Base-by-base conservation (phyloP, 2,888 invertebrate species). In the Epirrhoe alternata region DNA sequence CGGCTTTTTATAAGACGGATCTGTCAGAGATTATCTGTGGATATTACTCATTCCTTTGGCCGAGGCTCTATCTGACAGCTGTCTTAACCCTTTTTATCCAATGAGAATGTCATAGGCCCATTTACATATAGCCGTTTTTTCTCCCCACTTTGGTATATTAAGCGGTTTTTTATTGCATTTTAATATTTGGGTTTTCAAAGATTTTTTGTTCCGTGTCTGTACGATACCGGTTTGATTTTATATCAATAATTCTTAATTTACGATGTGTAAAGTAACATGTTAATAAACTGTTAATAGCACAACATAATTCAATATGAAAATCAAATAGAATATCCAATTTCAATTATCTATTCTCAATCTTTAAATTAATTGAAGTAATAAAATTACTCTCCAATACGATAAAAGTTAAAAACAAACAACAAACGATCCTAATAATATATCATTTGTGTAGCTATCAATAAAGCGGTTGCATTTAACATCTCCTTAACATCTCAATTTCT, bases 11-110 rank as follows among this genome's bases (percentile, higher is more conserved):
- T 88, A 89, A 90, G 89, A 90, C 86, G 90, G 83, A 90, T 90
- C 90, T 92, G 92, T 90, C 92, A 92, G 83, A 91, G 93, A 93
- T 93, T 90, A 92, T 93, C 92, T 91, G 73, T 68, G 76, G 74
- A 75, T 81, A 92, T 93, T 88, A 87, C 73, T 93, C 91, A 93
- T 90, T 90, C 87, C 88, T 89, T 90, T 90, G 87, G 84, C 85
- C 82, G 82, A 83, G 83, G 86, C 84, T 84, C 88, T 88, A 87
- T 90, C 87, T 92, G 90, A 91, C 92, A 92, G 92, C 88, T 89
- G 90, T 87, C 89, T 89, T 88, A 92, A 92, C 93, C 92, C 92
- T 93, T 93, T 91, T 92, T 90, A 92, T 87, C 92, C 92, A 91
- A 90, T 91, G 87, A 87, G 87, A 87, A 87, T 88, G 87, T 88